A percentile compares a stretch with the other conserved stretches of the same genome.
These are phyloP conservation scores for Oryzias dopingdopingensis DNA, from an alignment of 2,797 vertebrate species.

Conservation along the genomic window DNA sequence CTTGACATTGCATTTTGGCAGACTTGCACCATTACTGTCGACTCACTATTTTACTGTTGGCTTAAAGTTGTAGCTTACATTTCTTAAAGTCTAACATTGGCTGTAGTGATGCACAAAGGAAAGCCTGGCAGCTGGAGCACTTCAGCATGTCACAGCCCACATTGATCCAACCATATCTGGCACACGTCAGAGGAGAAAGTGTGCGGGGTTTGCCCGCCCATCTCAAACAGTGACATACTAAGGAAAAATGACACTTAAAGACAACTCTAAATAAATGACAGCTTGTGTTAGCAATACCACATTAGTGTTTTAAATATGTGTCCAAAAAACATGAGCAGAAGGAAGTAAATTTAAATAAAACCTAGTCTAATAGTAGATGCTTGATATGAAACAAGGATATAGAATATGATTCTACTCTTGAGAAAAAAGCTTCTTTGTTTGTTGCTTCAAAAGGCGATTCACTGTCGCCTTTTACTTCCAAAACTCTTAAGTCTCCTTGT, in stretches of 20 bases:
- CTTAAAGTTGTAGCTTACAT: conserved; percentile 74
- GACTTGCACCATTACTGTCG: conserved; percentile 2
- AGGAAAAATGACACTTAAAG: conserved; percentile 51
- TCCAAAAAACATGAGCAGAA: not conserved
- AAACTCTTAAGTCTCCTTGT: conserved; percentile 53
- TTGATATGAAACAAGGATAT: conserved; percentile 85
- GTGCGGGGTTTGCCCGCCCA: conserved; percentile 88
- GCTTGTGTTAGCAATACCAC: not conserved
- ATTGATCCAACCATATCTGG: conserved; percentile 89
- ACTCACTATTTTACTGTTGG: conserved; percentile 2
- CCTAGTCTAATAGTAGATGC: not conserved
- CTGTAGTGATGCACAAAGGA: conserved; percentile 88
- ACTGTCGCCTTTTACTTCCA: conserved; percentile 68
- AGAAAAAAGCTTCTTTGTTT: conserved; percentile 91
- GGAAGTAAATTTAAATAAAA: not conserved
- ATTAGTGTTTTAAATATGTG: not conserved
- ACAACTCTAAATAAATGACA: not conserved
- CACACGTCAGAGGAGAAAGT: conserved; percentile 88
- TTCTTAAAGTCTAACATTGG: conserved; percentile 83
- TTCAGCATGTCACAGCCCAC: conserved; percentile 89
- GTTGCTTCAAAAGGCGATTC: conserved; percentile 80
- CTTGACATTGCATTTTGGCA: conserved; percentile 20
- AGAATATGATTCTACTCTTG: conserved; percentile 89
- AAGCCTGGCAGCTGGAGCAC: conserved; percentile 93
- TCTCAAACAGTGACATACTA: conserved; percentile 83